A percentile compares a stretch with the other conserved stretches of the same genome.
Evolutionary conservation across 2,113 vertebrate genomes (phyloP).

Genomic region (Hypocryptadius cinnamomeus): DNA sequence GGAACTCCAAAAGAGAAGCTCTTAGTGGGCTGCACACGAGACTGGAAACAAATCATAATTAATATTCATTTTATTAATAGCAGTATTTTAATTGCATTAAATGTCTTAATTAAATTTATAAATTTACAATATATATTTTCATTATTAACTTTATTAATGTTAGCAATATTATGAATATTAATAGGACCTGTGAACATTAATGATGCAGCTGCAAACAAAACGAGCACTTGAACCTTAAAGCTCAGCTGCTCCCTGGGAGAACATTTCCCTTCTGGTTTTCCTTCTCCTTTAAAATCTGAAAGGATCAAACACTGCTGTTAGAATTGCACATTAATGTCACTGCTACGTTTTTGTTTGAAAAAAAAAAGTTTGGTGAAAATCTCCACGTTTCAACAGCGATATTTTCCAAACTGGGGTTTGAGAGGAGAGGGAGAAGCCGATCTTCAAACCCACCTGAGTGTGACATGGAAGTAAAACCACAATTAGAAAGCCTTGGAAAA

Average conservation of each 20-base stretch:
- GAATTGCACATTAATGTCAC: background rate
- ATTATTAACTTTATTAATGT: background rate
- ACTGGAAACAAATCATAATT: background rate
- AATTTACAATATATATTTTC: no score
- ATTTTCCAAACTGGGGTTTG: background rate
- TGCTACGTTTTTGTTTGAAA: no score
- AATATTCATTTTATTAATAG: background rate
- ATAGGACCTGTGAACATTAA: background rate
- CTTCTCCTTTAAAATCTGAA: background rate
- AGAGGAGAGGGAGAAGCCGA: background rate
- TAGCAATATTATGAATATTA: no score
- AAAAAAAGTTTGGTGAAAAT: background rate
- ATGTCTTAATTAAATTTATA: background rate
- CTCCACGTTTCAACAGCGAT: background rate
- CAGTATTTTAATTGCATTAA: no score
- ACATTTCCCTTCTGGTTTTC: background rate
- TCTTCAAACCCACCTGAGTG: background rate
- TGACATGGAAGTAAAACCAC: background rate
- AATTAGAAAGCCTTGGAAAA: background rate
- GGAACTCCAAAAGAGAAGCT: background rate
- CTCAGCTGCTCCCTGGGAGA: background rate
- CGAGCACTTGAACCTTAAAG: accelerated
- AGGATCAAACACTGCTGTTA: background rate
- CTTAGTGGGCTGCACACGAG: background rate
- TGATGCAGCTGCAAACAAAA: background rate